Base-by-base conservation (phyloP, 64 coral and sea anemone species). In the Catalaphyllia jardinei region DNA sequence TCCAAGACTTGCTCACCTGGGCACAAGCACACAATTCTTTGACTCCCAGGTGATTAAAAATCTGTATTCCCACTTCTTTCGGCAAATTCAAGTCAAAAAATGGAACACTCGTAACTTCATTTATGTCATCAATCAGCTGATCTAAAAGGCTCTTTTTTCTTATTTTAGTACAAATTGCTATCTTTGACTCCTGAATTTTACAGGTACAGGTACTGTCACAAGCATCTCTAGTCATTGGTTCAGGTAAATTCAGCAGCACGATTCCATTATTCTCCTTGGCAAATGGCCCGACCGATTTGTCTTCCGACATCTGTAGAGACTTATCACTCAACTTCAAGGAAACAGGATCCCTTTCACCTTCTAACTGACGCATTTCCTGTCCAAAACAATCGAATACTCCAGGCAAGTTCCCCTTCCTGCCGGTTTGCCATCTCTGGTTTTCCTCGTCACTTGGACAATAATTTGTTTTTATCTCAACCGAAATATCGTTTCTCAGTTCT, bases 21-120 rank as follows among this genome's bases (percentile, higher is more conserved):
- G 93, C 87, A 90, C 96, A 98, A 29, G 73, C 86, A 60, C 96
- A 98, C 59, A 98, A 87, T 51, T 98, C 96, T 49, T 59, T 72
- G 19, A 98, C 30, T 29, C 52, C 82, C 1, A 98, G 65, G 39
- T 93, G 51, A 55, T 60, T 77, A 61, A 98, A 98, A 62, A 98
- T 93, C 27, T 98, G 92, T 16, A 95, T 62, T 29, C 93, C 93
- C 60, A 98, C 87, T 78, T 98, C 96, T 77, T 61, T 95, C 67
- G 96, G 96, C 31, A 98, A 83, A 49, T 86, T 86, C 22, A 95
- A 55, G 80, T 98, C 96, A 89, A 98, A 98, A 82, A 98, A 98
- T 1, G 96, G 93, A 52, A 98, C 91, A 49, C 86, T 88, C 20
- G 87, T 95, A 51, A 95, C 80, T 67, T 98, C 96, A 88, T 98